Evolutionary conservation across 2,888 invertebrate genomes (phyloP), one percentile per base, ranked within the genome.

Genomic region (Chelonus formosanus): DNA sequence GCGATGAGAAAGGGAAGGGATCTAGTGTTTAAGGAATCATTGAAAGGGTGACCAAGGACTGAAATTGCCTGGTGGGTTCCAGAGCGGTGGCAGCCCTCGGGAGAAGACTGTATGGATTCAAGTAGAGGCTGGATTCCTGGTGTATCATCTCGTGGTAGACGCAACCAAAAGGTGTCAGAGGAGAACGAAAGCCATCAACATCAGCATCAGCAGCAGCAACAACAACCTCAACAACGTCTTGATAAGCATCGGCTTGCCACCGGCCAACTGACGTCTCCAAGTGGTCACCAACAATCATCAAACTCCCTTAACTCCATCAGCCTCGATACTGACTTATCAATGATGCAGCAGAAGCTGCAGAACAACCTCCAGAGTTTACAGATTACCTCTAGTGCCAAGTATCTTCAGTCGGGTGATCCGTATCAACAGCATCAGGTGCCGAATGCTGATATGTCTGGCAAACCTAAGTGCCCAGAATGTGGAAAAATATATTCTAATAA

Each of bases 401-500:
- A 82, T 80, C 72, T 84, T 36, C 81, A 82, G 63, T 77, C 81
- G 34, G 80, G 81, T 72, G 66, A 77, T 63, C 66, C 74, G 4
- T 73, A 68, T 63, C 69, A 71, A 40, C 71, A 72, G 56, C 71
- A 70, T 43, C 67, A 67, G 3, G 54, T 67, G 50, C 43, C 67
- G 31, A 60, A 63, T 61, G 54, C 53, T 32, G 73, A 69, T 36
- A 47, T 74, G 34, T 68, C 77, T 35, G 79, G 81, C 80, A 88
- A 87, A 84, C 90, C 89, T 76, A 88, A 89, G 82, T 89, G 90
- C 82, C 89, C 89, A 75, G 88, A 87, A 84, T 90, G 89, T 85
- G 89, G 89, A 79, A 89, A 89, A 85, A 88, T 86, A 74, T 90
- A 90, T 85, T 89, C 89, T 85, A 90, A 89, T 86, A 89, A 88